phyloP scores from a whole-genome alignment of 2,888 invertebrate species.

The Alsophila aescularia region DNA sequence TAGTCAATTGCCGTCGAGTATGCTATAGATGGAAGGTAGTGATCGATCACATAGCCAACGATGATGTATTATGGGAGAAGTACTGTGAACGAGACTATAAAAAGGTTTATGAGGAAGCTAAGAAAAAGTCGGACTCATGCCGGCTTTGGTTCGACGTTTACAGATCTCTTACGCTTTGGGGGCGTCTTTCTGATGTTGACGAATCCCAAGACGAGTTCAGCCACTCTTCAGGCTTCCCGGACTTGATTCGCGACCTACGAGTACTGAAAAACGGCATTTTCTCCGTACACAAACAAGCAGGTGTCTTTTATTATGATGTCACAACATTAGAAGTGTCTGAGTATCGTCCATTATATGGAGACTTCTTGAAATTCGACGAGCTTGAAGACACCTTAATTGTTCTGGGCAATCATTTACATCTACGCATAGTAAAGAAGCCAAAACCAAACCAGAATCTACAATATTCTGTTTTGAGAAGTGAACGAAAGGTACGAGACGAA shows the following conservation, averaged over 20 bases:
- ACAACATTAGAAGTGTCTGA: slow-evolving; percentile 48
- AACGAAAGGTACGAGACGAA: slow-evolving; percentile 4
- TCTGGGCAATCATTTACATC: slow-evolving; percentile 6
- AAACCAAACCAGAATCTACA: background rate
- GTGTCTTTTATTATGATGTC: slow-evolving; percentile 60
- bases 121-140: slow-evolving; percentile 46
- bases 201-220: slow-evolving; percentile 62
- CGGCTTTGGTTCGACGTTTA: slow-evolving; percentile 61
- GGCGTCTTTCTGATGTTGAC: slow-evolving; percentile 46
- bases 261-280: slow-evolving; percentile 55
- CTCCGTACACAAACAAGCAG: slow-evolving; percentile 51
- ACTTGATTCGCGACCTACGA: slow-evolving; percentile 58
- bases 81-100: slow-evolving; percentile 57
- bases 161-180: slow-evolving; percentile 64
- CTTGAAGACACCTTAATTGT: slow-evolving; percentile 11
- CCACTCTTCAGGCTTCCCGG: slow-evolving; percentile 37
- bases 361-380: slow-evolving; percentile 50
- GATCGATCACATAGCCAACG: slow-evolving; percentile 53
- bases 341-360: slow-evolving; percentile 47
- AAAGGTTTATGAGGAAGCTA: slow-evolving; percentile 45
- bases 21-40: slow-evolving; percentile 60
- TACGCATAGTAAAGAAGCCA: slow-evolving; percentile 14
- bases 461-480: background rate
- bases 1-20: slow-evolving; percentile 60
- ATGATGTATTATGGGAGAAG: slow-evolving; percentile 55